Conservation (phyloP, 2,797 vertebrate species). For the Periophthalmus magnuspinnatus region DNA sequence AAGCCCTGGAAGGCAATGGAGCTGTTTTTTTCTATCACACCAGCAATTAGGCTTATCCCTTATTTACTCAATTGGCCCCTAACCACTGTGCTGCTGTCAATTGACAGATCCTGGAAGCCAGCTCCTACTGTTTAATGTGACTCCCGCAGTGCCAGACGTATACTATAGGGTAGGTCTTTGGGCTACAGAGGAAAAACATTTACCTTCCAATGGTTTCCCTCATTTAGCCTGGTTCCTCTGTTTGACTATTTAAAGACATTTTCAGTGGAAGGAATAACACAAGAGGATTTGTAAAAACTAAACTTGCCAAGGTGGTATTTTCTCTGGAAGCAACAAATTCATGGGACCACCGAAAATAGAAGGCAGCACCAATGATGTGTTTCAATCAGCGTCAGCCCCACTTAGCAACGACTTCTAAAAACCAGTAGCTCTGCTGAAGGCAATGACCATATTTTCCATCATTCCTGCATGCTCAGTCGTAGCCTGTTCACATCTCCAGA, state of each 20-base stretch:
- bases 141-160: conserved; percentile 36
- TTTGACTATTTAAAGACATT: conserved; percentile 49
- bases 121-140: conserved; percentile 47
- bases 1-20: conserved; percentile 59
- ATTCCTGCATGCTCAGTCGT: conserved; percentile 18
- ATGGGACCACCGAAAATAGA: conserved; percentile 29
- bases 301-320: conserved; percentile 25
- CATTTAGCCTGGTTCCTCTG: conserved; percentile 45
- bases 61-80: conserved; percentile 64
- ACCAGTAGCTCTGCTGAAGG: conserved; percentile 21
- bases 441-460: conserved; percentile 44
- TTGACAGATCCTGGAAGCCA: conserved; percentile 57
- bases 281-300: conserved; percentile 30
- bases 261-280: conserved; percentile 34
- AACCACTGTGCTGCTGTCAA: conserved; percentile 63
- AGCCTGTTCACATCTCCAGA: conserved; percentile 51
- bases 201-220: conserved; percentile 42
- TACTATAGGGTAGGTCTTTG: conserved; percentile 24
- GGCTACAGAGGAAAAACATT: conserved; percentile 48
- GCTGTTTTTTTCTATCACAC: conserved; percentile 65
- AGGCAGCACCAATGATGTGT: conserved; percentile 6
- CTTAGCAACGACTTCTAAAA: conserved; percentile 34
- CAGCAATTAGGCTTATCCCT: conserved; percentile 72
- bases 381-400: conserved; percentile 16
- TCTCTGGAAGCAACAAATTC: conserved; percentile 31